These are phyloP conservation scores for Drosophila repleta DNA, from an alignment of 1,140 invertebrate species.

Conservation along the genomic window DNA sequence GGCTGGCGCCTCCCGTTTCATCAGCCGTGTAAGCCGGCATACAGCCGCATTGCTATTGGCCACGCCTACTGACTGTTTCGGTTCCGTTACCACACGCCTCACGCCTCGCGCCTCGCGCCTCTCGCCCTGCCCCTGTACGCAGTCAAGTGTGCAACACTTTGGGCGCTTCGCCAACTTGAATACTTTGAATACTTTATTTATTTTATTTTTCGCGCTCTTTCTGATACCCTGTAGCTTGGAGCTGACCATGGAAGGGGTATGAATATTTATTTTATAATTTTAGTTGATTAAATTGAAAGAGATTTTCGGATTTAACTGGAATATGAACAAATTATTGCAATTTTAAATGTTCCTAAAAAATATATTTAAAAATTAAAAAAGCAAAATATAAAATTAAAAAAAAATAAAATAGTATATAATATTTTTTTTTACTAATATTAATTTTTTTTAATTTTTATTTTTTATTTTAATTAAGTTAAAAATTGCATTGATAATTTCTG, in stretches of 20 bases:
- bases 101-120: neutral
- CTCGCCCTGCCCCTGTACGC: conserved; percentile 31
- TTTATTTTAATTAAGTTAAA: too few relatives aligned
- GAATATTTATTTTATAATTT: neutral
- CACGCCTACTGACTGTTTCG: neutral
- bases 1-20: conserved; percentile 14
- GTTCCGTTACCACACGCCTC: neutral
- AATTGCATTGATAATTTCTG: too few relatives aligned
- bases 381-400: too few relatives aligned
- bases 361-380: too few relatives aligned
- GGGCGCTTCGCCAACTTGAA: conserved; percentile 52
- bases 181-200: conserved; percentile 55
- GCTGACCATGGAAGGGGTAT: too few relatives aligned
- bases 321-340: too few relatives aligned
- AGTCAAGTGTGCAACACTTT: conserved; percentile 77
- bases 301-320: too few relatives aligned
- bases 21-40: conserved; percentile 10
- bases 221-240: neutral
- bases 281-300: too few relatives aligned
- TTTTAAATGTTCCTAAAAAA: too few relatives aligned
- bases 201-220: conserved; percentile 21
- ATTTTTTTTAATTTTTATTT: too few relatives aligned
- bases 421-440: too few relatives aligned
- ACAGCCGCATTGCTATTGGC: conserved; percentile 18
- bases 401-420: too few relatives aligned